A percentile compares a stretch with the other conserved stretches of the same genome.
These are phyloP conservation scores for Raja brachyura DNA, from an alignment of 2,113 vertebrate species.

Conservation along the genomic window DNA sequence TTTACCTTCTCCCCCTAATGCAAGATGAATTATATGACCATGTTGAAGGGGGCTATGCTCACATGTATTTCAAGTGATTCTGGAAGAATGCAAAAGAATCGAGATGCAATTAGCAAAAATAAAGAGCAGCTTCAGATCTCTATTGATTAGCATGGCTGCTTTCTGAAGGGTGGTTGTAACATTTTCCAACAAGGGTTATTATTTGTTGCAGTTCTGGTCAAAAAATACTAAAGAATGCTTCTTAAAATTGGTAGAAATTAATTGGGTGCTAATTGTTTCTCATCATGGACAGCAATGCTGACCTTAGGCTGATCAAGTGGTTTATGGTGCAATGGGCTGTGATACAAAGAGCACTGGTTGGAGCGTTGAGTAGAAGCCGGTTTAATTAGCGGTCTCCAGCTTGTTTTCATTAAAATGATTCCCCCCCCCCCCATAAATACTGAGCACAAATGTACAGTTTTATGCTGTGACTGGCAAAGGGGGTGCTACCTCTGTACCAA, in stretches of 20 bases:
- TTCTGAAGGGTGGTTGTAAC: background rate
- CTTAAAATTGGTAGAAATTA: background rate
- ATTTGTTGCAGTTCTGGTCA: background rate
- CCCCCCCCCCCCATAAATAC: background rate
- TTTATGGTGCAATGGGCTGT: background rate
- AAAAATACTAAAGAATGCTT: background rate
- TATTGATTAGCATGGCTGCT: background rate
- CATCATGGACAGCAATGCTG: too few relatives aligned
- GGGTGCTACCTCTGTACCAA: background rate
- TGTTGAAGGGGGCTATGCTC: too few relatives aligned
- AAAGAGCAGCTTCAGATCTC: background rate
- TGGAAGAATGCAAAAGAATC: background rate
- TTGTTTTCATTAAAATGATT: background rate
- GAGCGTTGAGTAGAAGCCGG: background rate
- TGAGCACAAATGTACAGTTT: background rate
- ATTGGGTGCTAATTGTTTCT: background rate
- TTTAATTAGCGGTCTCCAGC: background rate
- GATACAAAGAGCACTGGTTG: background rate
- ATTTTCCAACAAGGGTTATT: background rate
- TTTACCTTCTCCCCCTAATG: background rate
- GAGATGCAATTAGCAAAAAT: background rate
- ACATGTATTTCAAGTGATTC: background rate
- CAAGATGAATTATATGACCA: background rate
- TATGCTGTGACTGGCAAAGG: background rate
- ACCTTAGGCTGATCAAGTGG: background rate